These are phyloP conservation scores for Drosophila bipectinata DNA, from an alignment of 1,140 invertebrate species.

Conservation along the genomic window DNA sequence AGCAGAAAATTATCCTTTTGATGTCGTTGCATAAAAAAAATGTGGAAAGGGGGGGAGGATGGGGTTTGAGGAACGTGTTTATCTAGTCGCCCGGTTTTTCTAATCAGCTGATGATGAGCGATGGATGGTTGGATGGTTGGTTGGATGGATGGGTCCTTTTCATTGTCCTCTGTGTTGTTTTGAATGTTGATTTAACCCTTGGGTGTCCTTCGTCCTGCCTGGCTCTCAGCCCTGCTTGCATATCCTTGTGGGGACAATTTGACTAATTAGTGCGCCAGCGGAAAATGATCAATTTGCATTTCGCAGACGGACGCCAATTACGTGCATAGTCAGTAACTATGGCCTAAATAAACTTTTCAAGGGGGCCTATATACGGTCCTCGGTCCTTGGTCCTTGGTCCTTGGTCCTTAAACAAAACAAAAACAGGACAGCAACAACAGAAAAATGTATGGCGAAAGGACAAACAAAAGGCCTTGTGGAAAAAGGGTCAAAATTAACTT, in stretches of 20 bases:
- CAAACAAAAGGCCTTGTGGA: slow-evolving; percentile 31
- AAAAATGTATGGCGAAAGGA: slow-evolving; percentile 17
- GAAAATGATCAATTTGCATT: slow-evolving; percentile 81
- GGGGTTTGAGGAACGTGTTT: slow-evolving; percentile 53
- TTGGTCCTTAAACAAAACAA: slow-evolving; percentile 33
- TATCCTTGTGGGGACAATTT: slow-evolving; percentile 64
- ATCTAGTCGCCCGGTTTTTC: slow-evolving; percentile 56
- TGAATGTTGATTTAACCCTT: slow-evolving; percentile 66
- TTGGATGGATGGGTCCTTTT: slow-evolving; percentile 1
- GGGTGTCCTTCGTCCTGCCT: slow-evolving; percentile 8
- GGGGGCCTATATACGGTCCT: neutral
- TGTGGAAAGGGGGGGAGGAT: slow-evolving; percentile 1
- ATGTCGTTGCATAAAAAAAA: slow-evolving; percentile 56
- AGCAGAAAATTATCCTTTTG: slow-evolving; percentile 40
- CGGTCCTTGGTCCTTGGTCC: neutral
- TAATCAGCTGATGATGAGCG: slow-evolving; percentile 66
- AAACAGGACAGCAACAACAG: neutral
- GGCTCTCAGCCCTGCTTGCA: neutral
- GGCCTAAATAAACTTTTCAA: slow-evolving; percentile 44
- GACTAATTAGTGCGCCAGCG: slow-evolving; percentile 74
- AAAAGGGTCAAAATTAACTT: slow-evolving; percentile 30
- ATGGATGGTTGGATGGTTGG: slow-evolving; percentile 19
- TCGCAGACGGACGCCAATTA: slow-evolving; percentile 67
- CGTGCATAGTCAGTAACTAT: slow-evolving; percentile 15
- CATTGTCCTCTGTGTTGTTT: slow-evolving; percentile 17